A percentile compares a stretch with the other conserved stretches of the same genome.
phyloP scores from a whole-genome alignment of 2,797 vertebrate species.

The Coreius guichenoti region DNA sequence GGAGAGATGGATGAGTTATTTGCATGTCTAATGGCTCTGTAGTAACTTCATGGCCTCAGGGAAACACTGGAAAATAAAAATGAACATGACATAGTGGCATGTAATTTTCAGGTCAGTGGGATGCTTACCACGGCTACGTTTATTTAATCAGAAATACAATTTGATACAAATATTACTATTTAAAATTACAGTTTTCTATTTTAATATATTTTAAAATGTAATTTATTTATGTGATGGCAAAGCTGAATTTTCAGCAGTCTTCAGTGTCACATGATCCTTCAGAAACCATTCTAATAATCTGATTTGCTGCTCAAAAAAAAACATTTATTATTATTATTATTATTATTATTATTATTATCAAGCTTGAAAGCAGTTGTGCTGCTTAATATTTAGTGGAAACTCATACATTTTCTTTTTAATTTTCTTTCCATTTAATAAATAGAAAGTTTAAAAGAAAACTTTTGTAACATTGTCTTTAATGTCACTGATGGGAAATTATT shows the following conservation, averaged over 20 bases:
- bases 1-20: slow-evolving; percentile 79
- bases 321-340: no score
- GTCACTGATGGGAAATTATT: not conserved
- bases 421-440: not conserved
- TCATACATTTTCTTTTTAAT: not conserved
- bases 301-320: not conserved
- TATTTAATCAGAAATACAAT: not conserved
- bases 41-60: slow-evolving; percentile 71
- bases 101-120: slow-evolving; percentile 29
- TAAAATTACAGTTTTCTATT: not conserved
- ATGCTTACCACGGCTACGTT: not conserved
- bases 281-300: not conserved
- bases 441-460: not conserved
- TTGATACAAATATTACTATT: not conserved
- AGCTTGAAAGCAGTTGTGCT: not conserved
- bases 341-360: not conserved
- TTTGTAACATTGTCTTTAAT: not conserved
- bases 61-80: slow-evolving; percentile 74
- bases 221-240: not conserved
- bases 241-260: not conserved
- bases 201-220: not conserved
- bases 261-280: not conserved
- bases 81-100: slow-evolving; percentile 59
- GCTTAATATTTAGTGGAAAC: not conserved
- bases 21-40: slow-evolving; percentile 80